Base-by-base conservation (phyloP, 2,888 invertebrate genomes). In the Hypomecis punctinalis region DNA sequence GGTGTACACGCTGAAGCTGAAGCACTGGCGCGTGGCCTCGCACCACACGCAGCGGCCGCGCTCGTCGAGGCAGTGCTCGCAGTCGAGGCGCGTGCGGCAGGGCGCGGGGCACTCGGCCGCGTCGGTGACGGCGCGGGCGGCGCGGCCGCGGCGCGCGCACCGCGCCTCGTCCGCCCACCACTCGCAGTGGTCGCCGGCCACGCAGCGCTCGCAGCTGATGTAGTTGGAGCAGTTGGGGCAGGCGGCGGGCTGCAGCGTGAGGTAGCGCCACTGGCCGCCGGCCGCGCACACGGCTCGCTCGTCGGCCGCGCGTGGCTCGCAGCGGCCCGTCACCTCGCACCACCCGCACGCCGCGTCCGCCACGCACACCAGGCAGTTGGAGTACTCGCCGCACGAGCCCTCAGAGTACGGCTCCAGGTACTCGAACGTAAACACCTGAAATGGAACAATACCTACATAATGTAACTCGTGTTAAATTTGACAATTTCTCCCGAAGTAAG, bases 1-100 rank as follows among this genome's bases (percentile, higher is more conserved):
- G 6, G 98, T 98, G 87, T 98, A 98, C 0, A 98, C 97, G n/a
- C 98, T 97, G 87, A 99, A 98, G 71, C 98, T 97, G 83, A 99
- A 98, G 86, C 99, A 99, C 80, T 97, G 97, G 67, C 96, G 95
- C 0, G 97, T 97, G 35, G 98, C 97, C 82, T 98, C 97, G 85
- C 99, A 99, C 99, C 99, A 99, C 0, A 98, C 98, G 86, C 99
- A 99, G 66, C 98, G 95, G 35, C 97, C 97, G 53, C 95, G 95
- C 78, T 97, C 96, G 76, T 97, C 97, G 56, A 99, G 93, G 81
- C 99, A 99, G 59, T 96, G 94, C 13, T 96, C 95, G 83, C 98
- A 98, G 79, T 96, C 95, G 47, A 90, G 94, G 52, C 97, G 95
- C 83, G 94, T 86, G 73, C 97, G 95, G 82, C 98, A 98, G 0